phyloP scores from a whole-genome alignment of 1,140 invertebrate species.

The Caenorhabditis tropicalis region DNA sequence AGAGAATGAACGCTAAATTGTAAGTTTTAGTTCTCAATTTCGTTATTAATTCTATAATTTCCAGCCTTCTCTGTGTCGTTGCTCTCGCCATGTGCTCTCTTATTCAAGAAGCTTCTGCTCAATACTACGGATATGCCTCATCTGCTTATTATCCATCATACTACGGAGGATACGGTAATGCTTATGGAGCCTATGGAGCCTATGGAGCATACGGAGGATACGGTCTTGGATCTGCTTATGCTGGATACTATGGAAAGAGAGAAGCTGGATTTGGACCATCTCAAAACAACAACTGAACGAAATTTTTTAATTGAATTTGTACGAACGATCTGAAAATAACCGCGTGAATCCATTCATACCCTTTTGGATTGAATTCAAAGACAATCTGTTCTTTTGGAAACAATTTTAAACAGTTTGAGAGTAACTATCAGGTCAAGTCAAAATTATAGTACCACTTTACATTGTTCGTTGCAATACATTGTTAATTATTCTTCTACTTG shows the following conservation, averaged over 20 bases:
- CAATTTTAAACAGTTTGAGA: too few relatives aligned
- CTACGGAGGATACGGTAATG: slow-evolving; percentile 5
- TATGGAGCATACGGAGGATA: not conserved
- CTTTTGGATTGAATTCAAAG: too few relatives aligned
- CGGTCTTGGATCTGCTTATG: slow-evolving; percentile 24
- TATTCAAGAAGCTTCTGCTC: slow-evolving; percentile 21
- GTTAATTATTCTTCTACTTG: too few relatives aligned
- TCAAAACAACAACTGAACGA: not conserved
- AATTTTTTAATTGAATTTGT: not conserved
- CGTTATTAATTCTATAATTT: not conserved
- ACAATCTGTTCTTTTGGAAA: too few relatives aligned
- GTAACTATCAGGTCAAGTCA: too few relatives aligned
- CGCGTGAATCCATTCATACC: not conserved
- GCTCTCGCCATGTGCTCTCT: not conserved
- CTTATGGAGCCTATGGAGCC: slow-evolving; percentile 5
- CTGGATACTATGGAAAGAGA: slow-evolving; percentile 42
- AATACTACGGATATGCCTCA: slow-evolving; percentile 21
- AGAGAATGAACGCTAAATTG: not conserved
- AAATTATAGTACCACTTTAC: too few relatives aligned
- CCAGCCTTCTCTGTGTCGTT: slow-evolving; percentile 17
- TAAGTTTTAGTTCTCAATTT: not conserved
- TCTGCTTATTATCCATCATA: slow-evolving; percentile 18
- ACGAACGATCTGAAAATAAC: not conserved
- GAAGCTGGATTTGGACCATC: slow-evolving; percentile 30
- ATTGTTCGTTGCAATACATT: too few relatives aligned